phyloP scores from a whole-genome alignment of 1,140 invertebrate species.

The Drosophila sulfurigaster region DNA sequence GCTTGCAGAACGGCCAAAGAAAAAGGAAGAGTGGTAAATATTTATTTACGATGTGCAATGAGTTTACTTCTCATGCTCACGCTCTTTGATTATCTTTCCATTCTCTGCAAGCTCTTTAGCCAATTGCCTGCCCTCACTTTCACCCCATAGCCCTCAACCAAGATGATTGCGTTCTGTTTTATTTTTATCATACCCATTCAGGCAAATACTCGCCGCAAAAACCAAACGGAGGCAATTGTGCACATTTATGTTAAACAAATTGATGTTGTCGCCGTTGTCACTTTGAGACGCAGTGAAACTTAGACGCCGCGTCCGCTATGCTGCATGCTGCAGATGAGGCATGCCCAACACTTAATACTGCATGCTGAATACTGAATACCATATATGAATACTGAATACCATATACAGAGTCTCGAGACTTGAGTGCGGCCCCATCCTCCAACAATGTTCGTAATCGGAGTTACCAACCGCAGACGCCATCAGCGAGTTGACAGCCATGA shows the following conservation, averaged over 20 bases:
- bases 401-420: constrained; percentile 14
- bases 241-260: constrained; percentile 70
- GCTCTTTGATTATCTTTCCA: not conserved
- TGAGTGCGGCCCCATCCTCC: constrained; percentile 22
- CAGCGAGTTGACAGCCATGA: constrained; percentile 12
- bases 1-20: constrained; percentile 42
- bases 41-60: constrained; percentile 61
- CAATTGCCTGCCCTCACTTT: not conserved
- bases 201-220: constrained; percentile 30
- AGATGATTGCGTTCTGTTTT: constrained; percentile 23
- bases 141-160: not conserved
- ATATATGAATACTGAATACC: not conserved
- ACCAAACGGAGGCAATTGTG: constrained; percentile 57
- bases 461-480: constrained; percentile 63
- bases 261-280: constrained; percentile 68
- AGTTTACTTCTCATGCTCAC: constrained; percentile 5
- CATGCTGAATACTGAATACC: not conserved
- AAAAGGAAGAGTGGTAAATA: constrained; percentile 55
- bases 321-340: not conserved
- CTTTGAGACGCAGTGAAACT: constrained; percentile 47
- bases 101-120: constrained; percentile 21
- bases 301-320: constrained; percentile 9
- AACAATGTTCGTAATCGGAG: constrained; percentile 61
- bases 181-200: constrained; percentile 51
- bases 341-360: not conserved